phyloP scores from a whole-genome alignment of 2,888 invertebrate genomes.

The Eutolmus rufibarbis region DNA sequence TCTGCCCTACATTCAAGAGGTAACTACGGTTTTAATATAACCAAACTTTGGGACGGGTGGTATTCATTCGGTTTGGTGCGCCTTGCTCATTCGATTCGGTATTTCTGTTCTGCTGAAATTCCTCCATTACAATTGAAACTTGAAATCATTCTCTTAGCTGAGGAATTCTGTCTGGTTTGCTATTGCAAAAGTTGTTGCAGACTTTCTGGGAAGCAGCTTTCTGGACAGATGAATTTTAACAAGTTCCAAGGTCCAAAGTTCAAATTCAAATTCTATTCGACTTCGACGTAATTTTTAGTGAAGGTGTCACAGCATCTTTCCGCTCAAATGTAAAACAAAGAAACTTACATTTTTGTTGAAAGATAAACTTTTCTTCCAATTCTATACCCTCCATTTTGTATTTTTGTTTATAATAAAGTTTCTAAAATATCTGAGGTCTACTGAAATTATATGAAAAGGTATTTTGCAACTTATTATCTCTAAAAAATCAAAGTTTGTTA shows the following conservation, averaged over 20 bases:
- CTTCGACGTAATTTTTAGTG: neutral
- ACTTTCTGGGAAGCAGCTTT: neutral
- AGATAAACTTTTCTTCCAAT: neutral
- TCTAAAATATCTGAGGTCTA: neutral
- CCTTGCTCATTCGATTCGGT: neutral
- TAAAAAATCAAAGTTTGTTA: too few species aligned
- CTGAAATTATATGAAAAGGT: neutral
- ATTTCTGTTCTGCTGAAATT: neutral
- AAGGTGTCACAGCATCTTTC: neutral
- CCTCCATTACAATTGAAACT: neutral
- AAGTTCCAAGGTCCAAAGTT: neutral
- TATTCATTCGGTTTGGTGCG: neutral
- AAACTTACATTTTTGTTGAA: neutral
- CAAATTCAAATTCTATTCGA: neutral
- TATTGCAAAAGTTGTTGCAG: neutral
- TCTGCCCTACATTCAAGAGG: neutral
- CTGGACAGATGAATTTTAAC: neutral
- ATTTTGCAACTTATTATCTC: neutral
- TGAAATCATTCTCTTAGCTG: neutral
- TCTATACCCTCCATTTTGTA: neutral
- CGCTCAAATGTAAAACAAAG: neutral
- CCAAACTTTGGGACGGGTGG: neutral
- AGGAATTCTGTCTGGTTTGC: neutral
- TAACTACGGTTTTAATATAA: neutral
- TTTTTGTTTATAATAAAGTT: neutral